Evolutionary conservation across 2,797 vertebrate species (phyloP), one percentile per base, ranked within the genome.

Genomic region (Amniataba percoides): DNA sequence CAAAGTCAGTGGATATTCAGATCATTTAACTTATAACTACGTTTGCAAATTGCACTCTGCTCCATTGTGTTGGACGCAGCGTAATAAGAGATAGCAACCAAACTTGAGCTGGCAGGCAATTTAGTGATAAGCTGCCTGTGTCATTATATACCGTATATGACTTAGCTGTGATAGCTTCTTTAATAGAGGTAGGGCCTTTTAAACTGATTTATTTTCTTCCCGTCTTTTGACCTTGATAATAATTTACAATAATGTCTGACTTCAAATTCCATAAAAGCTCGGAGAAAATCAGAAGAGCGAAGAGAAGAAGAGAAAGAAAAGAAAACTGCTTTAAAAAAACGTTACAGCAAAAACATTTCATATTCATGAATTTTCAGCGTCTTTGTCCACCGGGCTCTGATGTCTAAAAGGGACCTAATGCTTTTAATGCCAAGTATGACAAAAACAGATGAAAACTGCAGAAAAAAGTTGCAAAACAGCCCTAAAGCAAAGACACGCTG

Each of bases 41-140:
- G 19, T 42, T 63, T 56, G 31, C 40, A 70, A 56, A 76, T 60
- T 51, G 40, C 8, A 36, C 49, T 66, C 23, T 5, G 2, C 19
- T 63, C 43, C 10, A n/a, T 42, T 11, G 27, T 40, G 56, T 52
- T n/a, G 48, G 48, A 62, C 27, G 48, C 18, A 51, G 21, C 27
- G 19, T 14, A 23, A 67, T n/a, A 52, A 60, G 14, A 75, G 73
- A 71, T n/a, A 40, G n/a, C 43, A 82, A 77, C 72, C 49, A 58
- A 65, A 68, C 36, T 31, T 67, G 34, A 81, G 70, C 21, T 51
- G 51, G 64, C 23, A 55, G 62, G 40, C 56, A 81, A 78, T 84
- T 83, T 58, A 67, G 43, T 82, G 80, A 82, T 80, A 75, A 59
- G 55, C 51, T 36, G 46, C 6, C 3, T 36, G 21, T 74, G 69